phyloP scores from a whole-genome alignment of 2,113 vertebrate genomes.

The Pseudopodoces humilis region DNA sequence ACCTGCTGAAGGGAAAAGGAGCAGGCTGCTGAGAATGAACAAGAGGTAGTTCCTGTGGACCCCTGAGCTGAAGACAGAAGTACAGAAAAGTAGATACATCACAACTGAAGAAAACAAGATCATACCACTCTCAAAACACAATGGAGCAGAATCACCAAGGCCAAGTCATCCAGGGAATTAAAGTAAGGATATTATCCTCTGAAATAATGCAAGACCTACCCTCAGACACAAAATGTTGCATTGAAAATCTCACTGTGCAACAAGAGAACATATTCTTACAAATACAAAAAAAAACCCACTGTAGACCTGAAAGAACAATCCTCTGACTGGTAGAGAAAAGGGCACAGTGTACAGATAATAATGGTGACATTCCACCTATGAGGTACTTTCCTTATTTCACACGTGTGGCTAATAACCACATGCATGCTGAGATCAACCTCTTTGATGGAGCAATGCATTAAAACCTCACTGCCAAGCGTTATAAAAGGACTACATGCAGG shows the following conservation, averaged over 20 bases:
- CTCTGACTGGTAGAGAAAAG: not conserved
- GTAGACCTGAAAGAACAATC: not conserved
- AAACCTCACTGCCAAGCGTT: not conserved
- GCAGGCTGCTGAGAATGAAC: not conserved
- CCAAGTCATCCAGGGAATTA: not conserved
- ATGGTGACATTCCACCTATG: not conserved
- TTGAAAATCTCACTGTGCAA: not conserved
- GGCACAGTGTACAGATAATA: not conserved
- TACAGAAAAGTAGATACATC: not conserved
- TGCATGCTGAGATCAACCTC: not conserved
- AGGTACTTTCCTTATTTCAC: not conserved
- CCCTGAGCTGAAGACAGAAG: not conserved
- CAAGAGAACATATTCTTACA: not conserved
- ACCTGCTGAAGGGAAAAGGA: not conserved
- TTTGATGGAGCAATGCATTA: not conserved
- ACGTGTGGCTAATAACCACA: not conserved
- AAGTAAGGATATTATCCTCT: not conserved
- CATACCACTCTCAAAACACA: not conserved
- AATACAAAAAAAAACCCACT: not conserved
- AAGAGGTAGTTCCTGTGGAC: not conserved
- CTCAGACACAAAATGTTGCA: not conserved
- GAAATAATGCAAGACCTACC: not conserved
- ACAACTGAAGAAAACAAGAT: not conserved
- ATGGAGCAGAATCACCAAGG: not conserved
- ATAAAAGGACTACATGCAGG: not conserved